phyloP scores from a whole-genome alignment of 2,888 invertebrate species.

The Allolobophora icterica region DNA sequence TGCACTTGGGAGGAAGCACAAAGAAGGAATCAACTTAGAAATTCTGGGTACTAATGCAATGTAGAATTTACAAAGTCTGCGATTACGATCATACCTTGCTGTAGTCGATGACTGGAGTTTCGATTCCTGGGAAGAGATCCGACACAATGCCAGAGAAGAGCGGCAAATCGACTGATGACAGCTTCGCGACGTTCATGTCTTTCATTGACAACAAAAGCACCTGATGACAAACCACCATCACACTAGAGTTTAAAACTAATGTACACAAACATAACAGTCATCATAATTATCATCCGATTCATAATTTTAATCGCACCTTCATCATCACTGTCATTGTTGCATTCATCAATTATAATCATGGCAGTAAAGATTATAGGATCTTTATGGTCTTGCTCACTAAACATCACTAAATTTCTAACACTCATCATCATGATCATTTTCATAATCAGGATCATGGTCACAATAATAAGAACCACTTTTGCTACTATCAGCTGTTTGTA shows the following conservation, averaged over 20 bases:
- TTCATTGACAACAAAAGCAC: conserved; percentile 82
- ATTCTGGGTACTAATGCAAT: no score
- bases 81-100: conserved; percentile 70
- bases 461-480: not conserved
- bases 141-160: conserved; percentile 84
- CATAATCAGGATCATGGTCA: no score
- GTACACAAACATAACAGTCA: not conserved
- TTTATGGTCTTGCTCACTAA: no score
- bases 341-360: not conserved
- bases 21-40: no score
- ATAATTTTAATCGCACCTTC: not conserved
- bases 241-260: conserved; percentile 45
- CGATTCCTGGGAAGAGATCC: conserved; percentile 83
- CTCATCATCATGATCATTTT: not conserved
- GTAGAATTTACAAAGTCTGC: no score
- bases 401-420: no score
- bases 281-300: not conserved
- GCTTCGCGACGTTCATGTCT: conserved; percentile 86
- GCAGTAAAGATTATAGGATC: no score
- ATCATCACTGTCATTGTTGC: not conserved
- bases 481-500: not conserved
- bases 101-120: conserved; percentile 79
- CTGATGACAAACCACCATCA: conserved; percentile 65
- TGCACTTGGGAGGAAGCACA: not conserved
- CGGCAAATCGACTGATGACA: conserved; percentile 84